phyloP scores from a whole-genome alignment of 2,113 vertebrate genomes.

The Melierax canorus region DNA sequence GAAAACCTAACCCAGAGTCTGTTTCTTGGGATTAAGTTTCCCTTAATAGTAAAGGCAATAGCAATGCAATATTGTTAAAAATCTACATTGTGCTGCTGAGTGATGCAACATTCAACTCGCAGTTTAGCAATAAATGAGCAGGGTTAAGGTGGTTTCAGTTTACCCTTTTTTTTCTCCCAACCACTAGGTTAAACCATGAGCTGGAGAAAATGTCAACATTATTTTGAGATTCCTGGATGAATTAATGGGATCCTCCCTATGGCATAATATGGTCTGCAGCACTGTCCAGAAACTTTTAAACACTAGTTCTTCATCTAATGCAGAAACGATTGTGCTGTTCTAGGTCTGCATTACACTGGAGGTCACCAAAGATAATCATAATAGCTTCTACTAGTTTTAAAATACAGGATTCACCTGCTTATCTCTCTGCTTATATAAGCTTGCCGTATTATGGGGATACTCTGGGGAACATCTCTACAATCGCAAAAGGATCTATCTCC shows the following conservation, averaged over 20 bases:
- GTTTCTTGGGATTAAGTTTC: background rate
- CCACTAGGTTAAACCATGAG: rapidly evolving
- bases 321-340: background rate
- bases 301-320: background rate
- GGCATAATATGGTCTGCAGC: background rate
- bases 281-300: background rate
- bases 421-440: background rate
- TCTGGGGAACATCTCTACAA: background rate
- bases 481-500: background rate
- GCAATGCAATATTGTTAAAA: background rate
- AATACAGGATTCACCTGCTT: background rate
- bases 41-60: background rate
- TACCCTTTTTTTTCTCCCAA: rapidly evolving
- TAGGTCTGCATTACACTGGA: background rate
- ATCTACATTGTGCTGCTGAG: rapidly evolving
- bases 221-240: background rate
- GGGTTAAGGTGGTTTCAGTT: background rate
- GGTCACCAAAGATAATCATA: background rate
- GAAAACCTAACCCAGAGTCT: background rate
- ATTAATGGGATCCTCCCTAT: background rate
- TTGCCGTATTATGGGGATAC: background rate
- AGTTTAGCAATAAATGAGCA: background rate
- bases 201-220: background rate
- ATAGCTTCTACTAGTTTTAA: background rate
- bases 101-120: background rate